A percentile compares a stretch with the other conserved stretches of the same genome.
These are phyloP conservation scores for Disparrhopalites patrizii DNA, from an alignment of 2,888 invertebrate species.

Conservation along the genomic window DNA sequence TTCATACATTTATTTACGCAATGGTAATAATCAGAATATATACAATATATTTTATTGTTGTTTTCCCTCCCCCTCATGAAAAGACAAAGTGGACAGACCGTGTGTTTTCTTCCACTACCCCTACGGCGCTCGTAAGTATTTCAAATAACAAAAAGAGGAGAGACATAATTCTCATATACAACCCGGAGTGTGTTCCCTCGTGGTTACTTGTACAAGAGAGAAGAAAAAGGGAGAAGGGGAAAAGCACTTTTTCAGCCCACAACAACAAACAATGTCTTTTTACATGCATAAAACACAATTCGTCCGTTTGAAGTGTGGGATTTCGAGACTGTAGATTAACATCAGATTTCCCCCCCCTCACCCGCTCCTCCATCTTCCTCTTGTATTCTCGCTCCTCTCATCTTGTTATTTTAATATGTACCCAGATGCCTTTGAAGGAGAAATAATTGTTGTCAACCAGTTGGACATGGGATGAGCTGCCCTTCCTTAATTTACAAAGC, in stretches of 20 bases:
- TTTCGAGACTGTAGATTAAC: slow-evolving; percentile 28
- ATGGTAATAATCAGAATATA: slow-evolving; percentile 15
- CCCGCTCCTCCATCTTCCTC: too few relatives aligned
- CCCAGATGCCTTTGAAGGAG: slow-evolving; percentile 32
- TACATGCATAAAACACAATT: background rate
- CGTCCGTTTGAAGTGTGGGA: slow-evolving; percentile 14
- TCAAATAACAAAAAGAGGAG: too few relatives aligned
- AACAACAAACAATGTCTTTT: too few relatives aligned
- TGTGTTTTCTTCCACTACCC: too few relatives aligned
- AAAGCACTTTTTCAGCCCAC: too few relatives aligned
- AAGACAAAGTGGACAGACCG: slow-evolving; percentile 19
- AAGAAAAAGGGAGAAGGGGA: too few relatives aligned
- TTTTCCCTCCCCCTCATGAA: slow-evolving; percentile 11
- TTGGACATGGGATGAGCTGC: slow-evolving; percentile 35
- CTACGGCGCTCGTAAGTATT: too few relatives aligned
- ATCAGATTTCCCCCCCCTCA: too few relatives aligned
- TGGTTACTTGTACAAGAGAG: too few relatives aligned
- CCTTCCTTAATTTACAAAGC: slow-evolving; percentile 29
- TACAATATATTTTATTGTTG: slow-evolving; percentile 1
- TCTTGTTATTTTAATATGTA: slow-evolving; percentile 28
- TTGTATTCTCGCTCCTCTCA: too few relatives aligned
- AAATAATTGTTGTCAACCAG: slow-evolving; percentile 36
- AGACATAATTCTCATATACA: too few relatives aligned
- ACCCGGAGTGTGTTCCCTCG: too few relatives aligned
- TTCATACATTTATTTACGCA: slow-evolving; percentile 15